phyloP scores from a whole-genome alignment of 2,888 invertebrate species.

The Orthonevra nobilis region DNA sequence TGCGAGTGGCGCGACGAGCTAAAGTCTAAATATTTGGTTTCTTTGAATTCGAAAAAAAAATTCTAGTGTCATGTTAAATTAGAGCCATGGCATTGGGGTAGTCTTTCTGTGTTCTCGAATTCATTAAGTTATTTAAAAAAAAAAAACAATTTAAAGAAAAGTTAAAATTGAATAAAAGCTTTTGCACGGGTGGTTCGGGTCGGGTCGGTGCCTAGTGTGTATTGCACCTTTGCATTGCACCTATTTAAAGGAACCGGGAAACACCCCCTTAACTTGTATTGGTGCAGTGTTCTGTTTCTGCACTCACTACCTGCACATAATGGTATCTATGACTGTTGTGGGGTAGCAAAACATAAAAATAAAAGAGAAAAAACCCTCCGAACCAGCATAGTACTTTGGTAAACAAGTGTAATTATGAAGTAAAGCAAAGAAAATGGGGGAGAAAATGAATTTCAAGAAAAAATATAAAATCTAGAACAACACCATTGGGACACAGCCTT shows the following conservation, averaged over 20 bases:
- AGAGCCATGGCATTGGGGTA: slow-evolving; percentile 58
- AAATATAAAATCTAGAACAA: slow-evolving; percentile 64
- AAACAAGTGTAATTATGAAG: slow-evolving; percentile 65
- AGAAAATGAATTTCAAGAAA: slow-evolving; percentile 51
- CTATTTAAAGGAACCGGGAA: slow-evolving; percentile 60
- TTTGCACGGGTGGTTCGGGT: slow-evolving; percentile 36
- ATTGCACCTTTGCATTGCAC: slow-evolving; percentile 53
- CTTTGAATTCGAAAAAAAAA: too few species aligned
- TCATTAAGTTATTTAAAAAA: too few species aligned
- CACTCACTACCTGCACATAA: not conserved
- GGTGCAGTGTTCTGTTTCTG: slow-evolving; percentile 33
- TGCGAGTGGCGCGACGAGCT: slow-evolving; percentile 31
- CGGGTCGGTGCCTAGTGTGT: slow-evolving; percentile 22
- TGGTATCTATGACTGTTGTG: slow-evolving; percentile 12
- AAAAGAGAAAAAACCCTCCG: slow-evolving; percentile 1
- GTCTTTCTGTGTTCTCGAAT: too few species aligned
- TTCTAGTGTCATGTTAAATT: slow-evolving; percentile 53
- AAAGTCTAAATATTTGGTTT: slow-evolving; percentile 56
- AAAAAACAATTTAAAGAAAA: too few species aligned
- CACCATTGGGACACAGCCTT: slow-evolving; percentile 60
- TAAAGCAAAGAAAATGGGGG: slow-evolving; percentile 18
- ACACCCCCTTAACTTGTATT: slow-evolving; percentile 54
- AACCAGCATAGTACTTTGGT: slow-evolving; percentile 45
- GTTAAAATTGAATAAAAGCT: slow-evolving; percentile 45
- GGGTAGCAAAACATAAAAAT: not conserved